These are phyloP conservation scores for Crenuchus spilurus DNA, from an alignment of 2,797 vertebrate genomes.

Conservation along the genomic window DNA sequence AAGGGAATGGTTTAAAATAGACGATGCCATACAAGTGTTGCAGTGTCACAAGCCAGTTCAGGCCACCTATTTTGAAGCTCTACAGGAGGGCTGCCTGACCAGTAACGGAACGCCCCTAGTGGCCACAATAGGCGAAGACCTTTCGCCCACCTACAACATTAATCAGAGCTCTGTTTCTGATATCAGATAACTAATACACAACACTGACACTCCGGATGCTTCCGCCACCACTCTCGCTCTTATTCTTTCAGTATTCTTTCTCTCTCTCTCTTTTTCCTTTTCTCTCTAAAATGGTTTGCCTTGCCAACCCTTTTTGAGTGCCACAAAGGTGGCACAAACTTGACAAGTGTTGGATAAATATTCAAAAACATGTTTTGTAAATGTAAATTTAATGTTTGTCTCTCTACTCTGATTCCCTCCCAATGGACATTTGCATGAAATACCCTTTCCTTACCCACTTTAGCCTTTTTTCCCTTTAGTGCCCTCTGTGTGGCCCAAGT, in stretches of 20 bases:
- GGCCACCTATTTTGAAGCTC: conserved; percentile 93
- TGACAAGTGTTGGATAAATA: conserved; percentile 77
- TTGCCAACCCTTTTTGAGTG: conserved; percentile 79
- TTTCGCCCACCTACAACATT: conserved; percentile 86
- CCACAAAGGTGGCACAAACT: conserved; percentile 74
- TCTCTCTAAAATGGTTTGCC: conserved; percentile 70
- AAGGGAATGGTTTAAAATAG: conserved; percentile 98
- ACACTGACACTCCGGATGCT: conserved; percentile 65
- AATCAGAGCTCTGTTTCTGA: conserved; percentile 90
- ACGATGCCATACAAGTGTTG: conserved; percentile 94
- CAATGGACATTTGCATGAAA: conserved; percentile 79
- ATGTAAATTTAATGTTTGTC: conserved; percentile 72
- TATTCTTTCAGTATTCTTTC: conserved; percentile 64
- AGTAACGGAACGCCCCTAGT: conserved; percentile 95
- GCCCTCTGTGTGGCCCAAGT: conserved; percentile 67
- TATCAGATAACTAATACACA: conserved; percentile 94
- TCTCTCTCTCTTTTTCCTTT: conserved; percentile 41
- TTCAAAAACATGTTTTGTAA: conserved; percentile 80
- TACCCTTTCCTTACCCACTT: not conserved
- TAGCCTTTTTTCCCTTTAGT: conserved; percentile 40
- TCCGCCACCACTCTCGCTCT: conserved; percentile 78
- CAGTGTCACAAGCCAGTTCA: conserved; percentile 97
- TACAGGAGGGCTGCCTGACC: conserved; percentile 91
- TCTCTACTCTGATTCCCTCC: conserved; percentile 37
- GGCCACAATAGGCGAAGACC: conserved; percentile 82